phyloP scores from a whole-genome alignment of 2,797 vertebrate genomes.

The Scolopax rusticola region DNA sequence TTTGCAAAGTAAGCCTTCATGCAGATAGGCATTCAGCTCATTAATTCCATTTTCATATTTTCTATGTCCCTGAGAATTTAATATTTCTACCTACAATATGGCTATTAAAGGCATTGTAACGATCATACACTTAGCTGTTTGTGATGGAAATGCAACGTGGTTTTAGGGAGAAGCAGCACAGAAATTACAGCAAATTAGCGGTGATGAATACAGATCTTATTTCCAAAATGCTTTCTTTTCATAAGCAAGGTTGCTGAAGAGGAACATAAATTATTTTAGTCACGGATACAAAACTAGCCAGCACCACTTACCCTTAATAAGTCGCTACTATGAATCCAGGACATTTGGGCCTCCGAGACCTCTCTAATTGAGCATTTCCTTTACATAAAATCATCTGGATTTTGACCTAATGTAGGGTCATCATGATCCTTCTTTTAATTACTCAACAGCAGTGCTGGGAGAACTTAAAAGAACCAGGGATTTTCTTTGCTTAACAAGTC shows the following conservation, averaged over 20 bases:
- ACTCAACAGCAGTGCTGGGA: slow-evolving; percentile 13
- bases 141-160: neutral
- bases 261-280: neutral
- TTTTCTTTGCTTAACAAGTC: slow-evolving; percentile 51
- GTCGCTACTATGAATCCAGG: neutral
- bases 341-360: neutral
- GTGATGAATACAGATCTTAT: slow-evolving; percentile 18
- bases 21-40: slow-evolving; percentile 50
- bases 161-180: slow-evolving; percentile 15
- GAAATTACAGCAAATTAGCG: slow-evolving; percentile 18
- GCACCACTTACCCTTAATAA: neutral
- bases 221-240: slow-evolving; percentile 20
- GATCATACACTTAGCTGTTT: neutral
- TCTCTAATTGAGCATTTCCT: slow-evolving; percentile 48
- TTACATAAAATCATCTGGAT: slow-evolving; percentile 45
- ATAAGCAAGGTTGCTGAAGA: slow-evolving; percentile 8
- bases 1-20: slow-evolving; percentile 53
- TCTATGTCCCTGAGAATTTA: slow-evolving; percentile 67
- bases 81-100: slow-evolving; percentile 60
- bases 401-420: slow-evolving; percentile 54
- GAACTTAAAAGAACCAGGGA: slow-evolving; percentile 31
- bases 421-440: slow-evolving; percentile 51
- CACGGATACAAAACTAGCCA: neutral
- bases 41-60: slow-evolving; percentile 45
- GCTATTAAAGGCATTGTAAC: slow-evolving; percentile 67